phyloP scores from a whole-genome alignment of 2,888 invertebrate genomes.

The Lepidochitona cinerea region DNA sequence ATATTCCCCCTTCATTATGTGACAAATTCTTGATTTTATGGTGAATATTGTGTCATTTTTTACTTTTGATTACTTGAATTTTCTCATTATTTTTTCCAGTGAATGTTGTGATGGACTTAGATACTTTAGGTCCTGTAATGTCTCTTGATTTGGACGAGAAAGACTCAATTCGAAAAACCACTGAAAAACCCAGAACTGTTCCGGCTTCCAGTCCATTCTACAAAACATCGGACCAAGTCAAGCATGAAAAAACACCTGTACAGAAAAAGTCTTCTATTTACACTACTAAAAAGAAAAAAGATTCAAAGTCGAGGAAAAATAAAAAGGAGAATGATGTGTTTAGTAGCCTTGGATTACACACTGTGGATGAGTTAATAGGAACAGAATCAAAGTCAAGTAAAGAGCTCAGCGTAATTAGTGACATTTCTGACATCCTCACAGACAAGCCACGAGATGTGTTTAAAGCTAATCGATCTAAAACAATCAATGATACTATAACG shows the following conservation, averaged over 20 bases:
- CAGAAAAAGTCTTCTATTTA: neutral
- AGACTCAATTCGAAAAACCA: no score
- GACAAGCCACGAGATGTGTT: constrained; percentile 35
- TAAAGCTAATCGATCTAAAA: neutral
- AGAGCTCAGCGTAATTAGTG: constrained; percentile 34
- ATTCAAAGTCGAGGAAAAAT: constrained; percentile 1
- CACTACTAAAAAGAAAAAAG: constrained; percentile 2
- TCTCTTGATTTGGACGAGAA: constrained; percentile 15
- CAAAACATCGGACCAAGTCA: neutral
- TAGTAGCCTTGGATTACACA: constrained; percentile 57
- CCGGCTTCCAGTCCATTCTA: neutral
- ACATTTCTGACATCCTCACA: constrained; percentile 51
- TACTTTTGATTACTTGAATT: constrained; percentile 10
- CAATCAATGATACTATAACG: constrained; percentile 32
- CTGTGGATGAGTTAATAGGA: constrained; percentile 60
- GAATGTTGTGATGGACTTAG: constrained; percentile 43
- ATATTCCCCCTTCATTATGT: neutral
- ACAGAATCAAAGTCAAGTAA: constrained; percentile 28
- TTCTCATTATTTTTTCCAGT: constrained; percentile 30
- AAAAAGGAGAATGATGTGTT: constrained; percentile 32
- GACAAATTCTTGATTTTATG: neutral
- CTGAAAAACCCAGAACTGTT: no score
- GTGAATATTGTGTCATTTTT: neutral
- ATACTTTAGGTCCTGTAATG: constrained; percentile 34
- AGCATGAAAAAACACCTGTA: neutral